Conservation (phyloP, 1,140 invertebrate species). For the Calliphora vicina region DNA sequence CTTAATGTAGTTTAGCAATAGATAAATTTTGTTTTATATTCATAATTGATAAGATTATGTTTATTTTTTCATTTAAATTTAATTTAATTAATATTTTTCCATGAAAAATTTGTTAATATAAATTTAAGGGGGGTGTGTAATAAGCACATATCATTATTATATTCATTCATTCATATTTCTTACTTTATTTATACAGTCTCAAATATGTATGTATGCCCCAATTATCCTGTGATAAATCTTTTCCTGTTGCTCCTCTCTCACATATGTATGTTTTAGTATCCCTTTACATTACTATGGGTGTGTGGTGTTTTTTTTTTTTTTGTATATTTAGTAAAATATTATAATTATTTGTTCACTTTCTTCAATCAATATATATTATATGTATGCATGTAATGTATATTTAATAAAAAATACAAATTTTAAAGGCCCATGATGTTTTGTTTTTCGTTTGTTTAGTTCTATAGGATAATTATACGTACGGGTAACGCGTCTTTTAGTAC, state of each 20-base stretch:
- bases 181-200: conserved; percentile 22
- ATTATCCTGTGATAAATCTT: not conserved
- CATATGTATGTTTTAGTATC: not conserved
- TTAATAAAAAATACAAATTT: not conserved
- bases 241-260: not conserved
- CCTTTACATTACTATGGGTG: not conserved
- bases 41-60: too few relatives aligned
- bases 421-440: not conserved
- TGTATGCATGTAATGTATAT: not conserved
- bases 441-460: not conserved
- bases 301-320: too few relatives aligned
- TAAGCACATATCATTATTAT: not conserved
- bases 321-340: too few relatives aligned
- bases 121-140: not conserved
- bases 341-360: too few relatives aligned
- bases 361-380: too few relatives aligned
- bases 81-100: too few relatives aligned
- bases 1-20: too few relatives aligned
- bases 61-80: too few relatives aligned
- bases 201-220: not conserved
- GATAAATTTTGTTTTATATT: too few relatives aligned
- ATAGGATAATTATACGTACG: not conserved
- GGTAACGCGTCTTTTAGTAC: not conserved
- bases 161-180: not conserved
- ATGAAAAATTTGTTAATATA: not conserved